phyloP scores from a whole-genome alignment of 1,140 invertebrate species.

The Adoxophyes honmai region DNA sequence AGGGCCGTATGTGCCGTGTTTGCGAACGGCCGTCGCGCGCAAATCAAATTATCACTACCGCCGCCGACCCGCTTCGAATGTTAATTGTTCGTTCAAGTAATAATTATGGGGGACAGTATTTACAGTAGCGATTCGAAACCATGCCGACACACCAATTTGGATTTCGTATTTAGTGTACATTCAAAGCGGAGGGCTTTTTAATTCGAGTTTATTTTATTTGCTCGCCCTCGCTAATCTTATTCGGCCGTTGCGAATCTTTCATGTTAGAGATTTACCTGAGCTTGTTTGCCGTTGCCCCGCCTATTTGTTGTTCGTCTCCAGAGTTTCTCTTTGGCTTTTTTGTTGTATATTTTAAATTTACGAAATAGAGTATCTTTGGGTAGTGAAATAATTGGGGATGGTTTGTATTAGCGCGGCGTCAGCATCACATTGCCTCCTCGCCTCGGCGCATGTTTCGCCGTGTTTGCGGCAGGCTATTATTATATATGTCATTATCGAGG shows the following conservation, averaged over 20 bases:
- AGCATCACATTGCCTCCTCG: too few species aligned
- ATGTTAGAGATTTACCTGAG: constrained; percentile 34
- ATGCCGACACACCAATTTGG: constrained; percentile 43
- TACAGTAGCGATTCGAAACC: constrained; percentile 49
- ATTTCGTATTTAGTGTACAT: constrained; percentile 40
- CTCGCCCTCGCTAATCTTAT: constrained; percentile 30
- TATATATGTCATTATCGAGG: too few species aligned
- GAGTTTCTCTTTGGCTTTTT: too few species aligned
- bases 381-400: too few species aligned
- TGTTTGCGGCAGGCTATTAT: too few species aligned
- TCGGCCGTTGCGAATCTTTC: constrained; percentile 42
- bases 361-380: too few species aligned
- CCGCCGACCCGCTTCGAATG: constrained; percentile 36
- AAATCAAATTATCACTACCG: constrained; percentile 49
- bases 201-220: constrained; percentile 43
- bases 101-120: constrained; percentile 56
- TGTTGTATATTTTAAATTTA: too few species aligned
- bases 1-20: constrained; percentile 17
- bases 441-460: too few species aligned
- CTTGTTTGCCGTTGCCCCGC: constrained; percentile 37
- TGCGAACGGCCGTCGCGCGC: constrained; percentile 28
- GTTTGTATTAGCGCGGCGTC: too few species aligned
- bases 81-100: constrained; percentile 58
- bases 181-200: constrained; percentile 48
- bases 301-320: too few species aligned